These are phyloP conservation scores for Sminthopsis crassicaudata DNA, from an alignment of 2,113 vertebrate genomes.

Conservation along the genomic window DNA sequence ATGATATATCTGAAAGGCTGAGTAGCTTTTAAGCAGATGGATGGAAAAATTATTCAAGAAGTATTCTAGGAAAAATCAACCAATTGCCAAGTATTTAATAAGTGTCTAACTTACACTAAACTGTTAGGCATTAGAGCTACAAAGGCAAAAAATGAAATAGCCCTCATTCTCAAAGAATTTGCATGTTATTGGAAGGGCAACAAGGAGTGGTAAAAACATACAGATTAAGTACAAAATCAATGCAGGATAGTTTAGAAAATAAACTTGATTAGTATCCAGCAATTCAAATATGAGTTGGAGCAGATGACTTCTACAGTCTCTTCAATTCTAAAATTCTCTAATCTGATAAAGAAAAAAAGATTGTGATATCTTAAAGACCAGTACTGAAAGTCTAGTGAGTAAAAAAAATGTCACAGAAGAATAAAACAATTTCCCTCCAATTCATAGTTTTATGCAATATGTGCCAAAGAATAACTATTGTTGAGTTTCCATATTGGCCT, in stretches of 20 bases:
- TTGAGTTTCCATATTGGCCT: neutral
- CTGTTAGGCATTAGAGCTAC: too few relatives aligned
- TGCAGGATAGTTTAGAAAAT: neutral
- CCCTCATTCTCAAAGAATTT: neutral
- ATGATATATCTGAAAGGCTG: neutral
- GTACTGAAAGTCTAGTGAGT: neutral
- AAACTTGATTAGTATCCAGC: neutral
- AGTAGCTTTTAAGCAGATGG: neutral
- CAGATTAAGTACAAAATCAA: neutral
- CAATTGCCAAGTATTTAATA: neutral
- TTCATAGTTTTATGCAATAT: neutral
- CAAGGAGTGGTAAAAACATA: neutral
- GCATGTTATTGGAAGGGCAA: neutral
- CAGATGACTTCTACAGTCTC: neutral
- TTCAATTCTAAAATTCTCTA: neutral
- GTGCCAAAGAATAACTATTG: neutral
- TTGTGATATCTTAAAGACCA: neutral
- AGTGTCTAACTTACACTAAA: neutral
- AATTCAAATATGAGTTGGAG: neutral
- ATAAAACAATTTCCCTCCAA: neutral
- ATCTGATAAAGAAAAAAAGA: neutral
- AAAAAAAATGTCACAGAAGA: neutral
- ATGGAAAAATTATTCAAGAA: neutral
- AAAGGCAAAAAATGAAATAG: neutral
- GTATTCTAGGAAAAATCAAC: neutral